Conservation (phyloP, 2,797 vertebrate genomes). For the Simalia tracyae region DNA sequence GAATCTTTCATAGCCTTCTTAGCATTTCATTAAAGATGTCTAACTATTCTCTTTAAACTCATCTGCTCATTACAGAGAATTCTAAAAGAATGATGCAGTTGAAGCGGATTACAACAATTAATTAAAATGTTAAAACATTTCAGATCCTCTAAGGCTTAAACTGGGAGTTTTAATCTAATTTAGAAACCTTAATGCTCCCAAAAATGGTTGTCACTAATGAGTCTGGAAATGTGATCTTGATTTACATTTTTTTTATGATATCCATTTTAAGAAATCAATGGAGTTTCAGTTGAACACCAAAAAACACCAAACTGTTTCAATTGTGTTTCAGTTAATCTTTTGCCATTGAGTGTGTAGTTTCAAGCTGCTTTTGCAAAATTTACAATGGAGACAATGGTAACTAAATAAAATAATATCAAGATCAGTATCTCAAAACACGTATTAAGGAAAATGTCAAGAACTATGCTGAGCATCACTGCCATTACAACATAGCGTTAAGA, state of each 20-base stretch:
- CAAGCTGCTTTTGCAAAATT: not conserved
- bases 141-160: conserved; percentile 21
- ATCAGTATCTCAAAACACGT: not conserved
- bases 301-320: not conserved
- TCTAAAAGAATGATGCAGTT: conserved; percentile 11
- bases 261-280: conserved; percentile 5
- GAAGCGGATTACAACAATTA: conserved; percentile 13
- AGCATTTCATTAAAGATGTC: conserved; percentile 45
- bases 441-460: not conserved
- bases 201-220: not conserved
- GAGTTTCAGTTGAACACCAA: not conserved
- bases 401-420: not conserved
- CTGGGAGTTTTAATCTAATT: conserved; percentile 29
- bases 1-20: conserved; percentile 39
- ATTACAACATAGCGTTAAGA: not conserved
- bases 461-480: not conserved
- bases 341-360: not conserved
- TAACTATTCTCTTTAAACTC: conserved; percentile 43
- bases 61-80: conserved; percentile 20
- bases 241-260: conserved; percentile 5
- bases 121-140: conserved; percentile 32
- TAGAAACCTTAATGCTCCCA: conserved; percentile 2
- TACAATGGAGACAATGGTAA: not conserved
- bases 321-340: not conserved
- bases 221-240: conserved; percentile 33